Percentiles rank a stretch among this genome's conserved stretches.
These are phyloP conservation scores for Polypedilum pembai DNA, from an alignment of 1,140 invertebrate species.

Conservation along the genomic window DNA sequence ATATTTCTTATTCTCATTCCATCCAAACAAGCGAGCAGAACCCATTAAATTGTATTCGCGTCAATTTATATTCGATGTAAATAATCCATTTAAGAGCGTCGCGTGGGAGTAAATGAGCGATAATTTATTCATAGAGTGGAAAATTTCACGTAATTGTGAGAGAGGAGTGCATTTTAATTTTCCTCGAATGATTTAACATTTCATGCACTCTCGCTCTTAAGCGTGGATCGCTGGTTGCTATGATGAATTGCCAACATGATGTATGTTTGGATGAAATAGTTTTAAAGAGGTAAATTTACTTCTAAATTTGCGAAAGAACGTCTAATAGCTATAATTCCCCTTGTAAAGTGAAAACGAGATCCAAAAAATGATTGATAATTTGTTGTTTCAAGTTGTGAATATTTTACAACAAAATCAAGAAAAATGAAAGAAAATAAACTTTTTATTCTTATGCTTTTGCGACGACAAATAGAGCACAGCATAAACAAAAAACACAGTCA, in stretches of 20 bases:
- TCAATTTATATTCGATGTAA: conserved; percentile 8
- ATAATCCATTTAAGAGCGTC: conserved; percentile 17
- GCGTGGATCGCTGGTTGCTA: neutral
- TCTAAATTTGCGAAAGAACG: too few relatives aligned
- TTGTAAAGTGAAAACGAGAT: too few relatives aligned
- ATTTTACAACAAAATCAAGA: neutral
- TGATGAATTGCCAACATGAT: neutral
- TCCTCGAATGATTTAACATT: neutral
- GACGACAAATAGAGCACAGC: too few relatives aligned
- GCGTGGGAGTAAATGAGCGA: conserved; percentile 9
- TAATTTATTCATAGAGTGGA: conserved; percentile 6
- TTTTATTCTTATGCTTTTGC: neutral
- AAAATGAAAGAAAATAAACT: neutral
- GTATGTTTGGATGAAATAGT: neutral
- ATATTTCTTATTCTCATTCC: neutral
- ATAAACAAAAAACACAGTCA: too few relatives aligned
- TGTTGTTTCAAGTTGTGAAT: neutral
- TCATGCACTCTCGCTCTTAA: neutral
- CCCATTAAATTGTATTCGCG: neutral
- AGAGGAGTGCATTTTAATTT: neutral
- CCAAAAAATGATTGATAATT: conserved; percentile 3
- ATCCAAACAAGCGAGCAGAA: neutral
- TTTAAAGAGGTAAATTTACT: too few relatives aligned
- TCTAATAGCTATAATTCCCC: too few relatives aligned
- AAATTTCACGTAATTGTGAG: conserved; percentile 13